Evolutionary conservation across 2,113 vertebrate genomes (phyloP), one percentile per base, ranked within the genome.

Genomic region (Uria lomvia): DNA sequence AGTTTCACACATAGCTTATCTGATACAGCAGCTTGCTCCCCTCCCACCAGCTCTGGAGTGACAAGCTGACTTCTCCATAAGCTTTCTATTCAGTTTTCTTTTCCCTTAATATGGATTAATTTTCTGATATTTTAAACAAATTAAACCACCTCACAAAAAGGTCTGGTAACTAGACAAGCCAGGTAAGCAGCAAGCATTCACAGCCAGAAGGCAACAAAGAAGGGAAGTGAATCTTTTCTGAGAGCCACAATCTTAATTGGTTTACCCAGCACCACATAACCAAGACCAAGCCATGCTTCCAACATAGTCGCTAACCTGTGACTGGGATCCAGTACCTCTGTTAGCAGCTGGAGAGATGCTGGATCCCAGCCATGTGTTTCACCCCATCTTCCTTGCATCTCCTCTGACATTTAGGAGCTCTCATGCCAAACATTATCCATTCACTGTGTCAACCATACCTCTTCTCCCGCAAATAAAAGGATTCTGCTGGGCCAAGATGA

Each of bases 291-390:
- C 77, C n/a, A 42, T 5, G 9, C 40, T 89, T 30, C 63, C 42
- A 72, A 3, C 0, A 0, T 2, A 60, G 67, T 58, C 66, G 16
- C 40, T 26, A 45, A 45, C 36, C 43, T 58, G 20, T 11, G 15
- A 75, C 30, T 36, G 10, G 49, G 38, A 66, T 26, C 40, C n/a
- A 62, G 32, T 15, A 72, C 24, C 55, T 40, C 42, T 14, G 1
- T 34, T n/a, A 24, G 21, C 18, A 90, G 52, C 65, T 75, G 23
- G 16, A 70, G 38, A 79, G 26, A 83, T 30, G 9, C 6, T 65
- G 24, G 38, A 87, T 62, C 15, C 56, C 27, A 68, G 22, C 3
- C 42, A 71, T 32, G 9, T 11, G 19, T 36, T 86, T 75, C 52
- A 86, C 79, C 20, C 14, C 49, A 58, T 36, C 19, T 55, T 83